These are phyloP conservation scores for Vanacampus margaritifer DNA, from an alignment of 2,113 vertebrate species.

Conservation along the genomic window DNA sequence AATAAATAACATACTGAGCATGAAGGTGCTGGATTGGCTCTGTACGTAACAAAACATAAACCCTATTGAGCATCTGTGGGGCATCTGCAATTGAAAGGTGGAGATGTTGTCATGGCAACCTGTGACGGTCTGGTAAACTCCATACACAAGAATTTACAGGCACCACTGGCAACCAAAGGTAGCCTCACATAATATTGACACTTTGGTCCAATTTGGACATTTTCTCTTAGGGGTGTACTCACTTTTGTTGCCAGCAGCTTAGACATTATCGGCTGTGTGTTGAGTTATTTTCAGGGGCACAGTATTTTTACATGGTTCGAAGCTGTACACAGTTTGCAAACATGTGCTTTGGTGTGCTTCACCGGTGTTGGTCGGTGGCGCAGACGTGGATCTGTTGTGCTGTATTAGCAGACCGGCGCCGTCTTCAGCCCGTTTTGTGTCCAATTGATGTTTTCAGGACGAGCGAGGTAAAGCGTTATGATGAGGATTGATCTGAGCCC, in stretches of 20 bases:
- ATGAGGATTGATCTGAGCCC: slow-evolving; percentile 17
- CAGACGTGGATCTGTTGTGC: background rate
- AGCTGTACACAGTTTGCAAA: background rate
- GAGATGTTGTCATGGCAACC: no score
- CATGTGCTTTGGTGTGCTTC: background rate
- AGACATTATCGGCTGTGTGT: background rate
- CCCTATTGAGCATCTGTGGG: no score
- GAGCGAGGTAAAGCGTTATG: background rate
- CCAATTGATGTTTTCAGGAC: slow-evolving; percentile 5
- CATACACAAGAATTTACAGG: no score
- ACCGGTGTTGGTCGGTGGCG: background rate
- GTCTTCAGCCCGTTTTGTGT: background rate
- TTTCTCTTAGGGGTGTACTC: background rate
- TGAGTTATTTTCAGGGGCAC: background rate
- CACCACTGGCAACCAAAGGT: no score
- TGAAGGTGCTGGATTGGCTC: no score
- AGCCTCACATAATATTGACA: background rate
- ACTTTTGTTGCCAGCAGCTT: background rate
- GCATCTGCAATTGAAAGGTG: no score
- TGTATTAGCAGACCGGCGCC: background rate
- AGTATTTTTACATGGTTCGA: background rate
- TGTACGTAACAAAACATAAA: no score
- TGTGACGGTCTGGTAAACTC: no score
- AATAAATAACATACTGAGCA: no score
- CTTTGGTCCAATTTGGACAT: background rate